Evolutionary conservation across 2,797 vertebrate genomes (phyloP).

Genomic region (Characodon lateralis): DNA sequence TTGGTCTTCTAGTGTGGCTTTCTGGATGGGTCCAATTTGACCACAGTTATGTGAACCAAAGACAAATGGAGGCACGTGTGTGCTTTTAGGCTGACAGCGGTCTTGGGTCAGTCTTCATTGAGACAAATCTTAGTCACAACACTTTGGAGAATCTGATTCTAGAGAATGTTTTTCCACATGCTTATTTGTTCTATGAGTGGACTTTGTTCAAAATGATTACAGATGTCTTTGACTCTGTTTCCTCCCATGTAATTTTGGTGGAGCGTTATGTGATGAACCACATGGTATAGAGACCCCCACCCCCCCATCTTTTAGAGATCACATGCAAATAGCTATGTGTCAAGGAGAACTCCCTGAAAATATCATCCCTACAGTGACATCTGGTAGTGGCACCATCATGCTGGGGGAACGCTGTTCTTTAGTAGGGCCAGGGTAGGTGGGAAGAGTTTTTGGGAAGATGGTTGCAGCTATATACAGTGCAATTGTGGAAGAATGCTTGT

Average conservation of each 20-base stretch:
- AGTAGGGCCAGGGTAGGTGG: no score
- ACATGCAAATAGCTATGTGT: no score
- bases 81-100: conserved; percentile 56
- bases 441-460: neutral
- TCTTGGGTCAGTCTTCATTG: conserved; percentile 43
- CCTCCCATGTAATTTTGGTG: conserved; percentile 18
- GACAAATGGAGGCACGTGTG: conserved; percentile 60
- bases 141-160: conserved; percentile 44
- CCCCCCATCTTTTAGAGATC: no score
- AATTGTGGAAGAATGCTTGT: neutral
- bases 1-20: conserved; percentile 58
- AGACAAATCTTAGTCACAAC: conserved; percentile 57
- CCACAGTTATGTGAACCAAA: conserved; percentile 70
- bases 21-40: conserved; percentile 66
- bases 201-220: conserved; percentile 15
- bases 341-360: no score
- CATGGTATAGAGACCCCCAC: neutral
- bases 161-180: conserved; percentile 27
- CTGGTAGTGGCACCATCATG: no score
- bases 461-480: neutral
- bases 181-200: conserved; percentile 26
- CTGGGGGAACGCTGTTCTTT: no score
- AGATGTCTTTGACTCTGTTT: conserved; percentile 27
- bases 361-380: no score
- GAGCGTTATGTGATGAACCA: neutral